Evolutionary conservation across 2,113 vertebrate genomes (phyloP), one percentile per base, ranked within the genome.

Genomic region (Apeltes quadracus): DNA sequence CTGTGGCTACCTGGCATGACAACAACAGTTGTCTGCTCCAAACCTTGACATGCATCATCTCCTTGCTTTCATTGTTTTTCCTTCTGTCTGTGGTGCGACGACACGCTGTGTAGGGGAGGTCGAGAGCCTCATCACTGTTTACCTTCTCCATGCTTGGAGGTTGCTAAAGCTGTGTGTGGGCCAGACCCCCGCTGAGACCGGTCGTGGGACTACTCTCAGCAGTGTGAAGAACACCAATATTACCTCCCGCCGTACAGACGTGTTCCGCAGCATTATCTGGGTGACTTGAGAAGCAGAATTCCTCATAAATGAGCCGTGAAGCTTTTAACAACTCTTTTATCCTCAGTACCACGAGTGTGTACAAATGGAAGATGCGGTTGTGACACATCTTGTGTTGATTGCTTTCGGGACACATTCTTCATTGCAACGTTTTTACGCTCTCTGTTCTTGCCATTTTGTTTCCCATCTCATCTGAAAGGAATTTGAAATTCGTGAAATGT

Each of bases 241-340:
- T 73, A 25, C 81, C 82, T 76, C 85, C 72, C 55, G 22, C 71
- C 76, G 62, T 13, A 78, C 16, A 41, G 56, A 83, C 81, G 80
- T 75, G 88, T 91, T 89, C 83, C 70, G 89, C 85, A 68, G 75
- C 80, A 89, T 91, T 88, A 90, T 89, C 79, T 84, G 88, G 78
- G 59, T 83, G 85, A 88, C 80, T 86, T 69, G 64, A 66, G 48
- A n/a, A 82, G 83, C 75, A 81, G 81, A 83, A 88, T 85, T 79
- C 65, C 61, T 79, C 38, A 7, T 68, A 85, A 79, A 71, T 68
- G 57, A 78, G 74, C 63, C n/a, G 56, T 84, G 56, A 76, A 58
- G 20, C 54, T 0, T n/a, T 34, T 12, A 50, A 63, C 12, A 48
- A 76, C 44, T n/a, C 68, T 79, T 72, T 79, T 48, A 57, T 76